Evolutionary conservation across 2,797 vertebrate genomes (phyloP).

Genomic region (Phalloptychus januarius): DNA sequence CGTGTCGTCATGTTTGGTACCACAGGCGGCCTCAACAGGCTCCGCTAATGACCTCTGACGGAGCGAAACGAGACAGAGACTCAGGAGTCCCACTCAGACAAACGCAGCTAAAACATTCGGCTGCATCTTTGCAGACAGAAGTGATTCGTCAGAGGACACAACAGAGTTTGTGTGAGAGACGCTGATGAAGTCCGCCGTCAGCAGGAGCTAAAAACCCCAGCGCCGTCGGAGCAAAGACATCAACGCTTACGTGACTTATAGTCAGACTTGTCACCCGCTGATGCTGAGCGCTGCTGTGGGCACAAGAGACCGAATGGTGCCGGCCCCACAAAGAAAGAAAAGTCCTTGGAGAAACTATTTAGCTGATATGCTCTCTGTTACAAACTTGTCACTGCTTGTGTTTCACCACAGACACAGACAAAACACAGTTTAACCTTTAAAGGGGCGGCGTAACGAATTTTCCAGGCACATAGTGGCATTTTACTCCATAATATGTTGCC

Average conservation of each 20-base stretch:
- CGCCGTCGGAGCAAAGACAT: constrained; percentile 37
- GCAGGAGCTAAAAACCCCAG: constrained; percentile 20
- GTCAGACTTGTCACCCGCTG: constrained; percentile 49
- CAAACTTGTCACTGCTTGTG: constrained; percentile 4
- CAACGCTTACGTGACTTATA: constrained; percentile 32
- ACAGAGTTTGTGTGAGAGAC: constrained; percentile 14
- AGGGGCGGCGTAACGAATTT: no score
- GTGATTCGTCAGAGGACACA: constrained; percentile 21
- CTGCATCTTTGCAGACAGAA: constrained; percentile 10
- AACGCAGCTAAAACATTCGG: not conserved
- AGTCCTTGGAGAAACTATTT: constrained; percentile 12
- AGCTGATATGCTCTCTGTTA: not conserved
- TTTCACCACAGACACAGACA: not conserved
- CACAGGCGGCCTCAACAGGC: constrained; percentile 24
- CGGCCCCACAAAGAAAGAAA: constrained; percentile 16
- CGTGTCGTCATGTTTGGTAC: constrained; percentile 18
- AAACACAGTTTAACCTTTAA: not conserved
- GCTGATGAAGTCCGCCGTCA: constrained; percentile 1
- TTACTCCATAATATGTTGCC: no score
- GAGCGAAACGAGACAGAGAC: not conserved
- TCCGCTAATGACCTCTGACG: constrained; percentile 33
- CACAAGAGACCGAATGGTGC: constrained; percentile 7
- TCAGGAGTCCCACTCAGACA: constrained; percentile 1
- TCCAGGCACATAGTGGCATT: no score
- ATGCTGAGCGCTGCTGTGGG: constrained; percentile 31